These are phyloP conservation scores for Drosophila tani DNA, from an alignment of 1,140 invertebrate genomes.

Conservation along the genomic window DNA sequence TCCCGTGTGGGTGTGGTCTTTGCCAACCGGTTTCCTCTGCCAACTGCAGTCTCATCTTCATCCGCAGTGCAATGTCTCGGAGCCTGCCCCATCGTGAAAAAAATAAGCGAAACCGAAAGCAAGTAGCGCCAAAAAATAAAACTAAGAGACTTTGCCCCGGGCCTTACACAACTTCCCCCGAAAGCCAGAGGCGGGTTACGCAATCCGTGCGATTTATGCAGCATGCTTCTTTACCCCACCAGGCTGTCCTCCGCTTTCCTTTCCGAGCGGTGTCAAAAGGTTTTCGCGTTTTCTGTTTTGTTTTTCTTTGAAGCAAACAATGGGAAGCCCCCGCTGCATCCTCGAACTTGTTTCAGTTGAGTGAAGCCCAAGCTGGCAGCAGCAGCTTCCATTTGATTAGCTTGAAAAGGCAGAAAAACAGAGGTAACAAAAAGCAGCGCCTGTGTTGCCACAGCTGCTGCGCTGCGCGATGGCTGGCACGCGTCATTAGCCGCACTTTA, in stretches of 20 bases:
- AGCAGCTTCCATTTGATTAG: slow-evolving; percentile 32
- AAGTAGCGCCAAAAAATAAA: slow-evolving; percentile 36
- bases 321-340: slow-evolving; percentile 48
- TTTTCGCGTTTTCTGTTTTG: slow-evolving; percentile 36
- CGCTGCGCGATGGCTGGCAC: slow-evolving; percentile 39
- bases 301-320: slow-evolving; percentile 56
- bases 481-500: slow-evolving; percentile 79
- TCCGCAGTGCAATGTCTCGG: slow-evolving; percentile 52
- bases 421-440: slow-evolving; percentile 6
- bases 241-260: slow-evolving; percentile 54
- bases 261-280: slow-evolving; percentile 69
- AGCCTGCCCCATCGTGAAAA: slow-evolving; percentile 51
- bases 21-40: slow-evolving; percentile 28
- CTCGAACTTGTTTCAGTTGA: slow-evolving; percentile 75
- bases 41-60: slow-evolving; percentile 33
- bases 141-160: slow-evolving; percentile 39
- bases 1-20: slow-evolving; percentile 31
- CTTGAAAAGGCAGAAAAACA: slow-evolving; percentile 11
- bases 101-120: slow-evolving; percentile 40
- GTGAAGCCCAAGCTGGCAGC: slow-evolving; percentile 18
- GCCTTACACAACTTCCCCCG: slow-evolving; percentile 76
- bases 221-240: slow-evolving; percentile 53
- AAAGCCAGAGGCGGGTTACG: slow-evolving; percentile 51
- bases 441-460: slow-evolving; percentile 40
- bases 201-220: slow-evolving; percentile 78